Percentiles rank a stretch among this genome's conserved stretches.
Conservation (phyloP, 2,888 invertebrate species). For the Ditula angustiorana region DNA sequence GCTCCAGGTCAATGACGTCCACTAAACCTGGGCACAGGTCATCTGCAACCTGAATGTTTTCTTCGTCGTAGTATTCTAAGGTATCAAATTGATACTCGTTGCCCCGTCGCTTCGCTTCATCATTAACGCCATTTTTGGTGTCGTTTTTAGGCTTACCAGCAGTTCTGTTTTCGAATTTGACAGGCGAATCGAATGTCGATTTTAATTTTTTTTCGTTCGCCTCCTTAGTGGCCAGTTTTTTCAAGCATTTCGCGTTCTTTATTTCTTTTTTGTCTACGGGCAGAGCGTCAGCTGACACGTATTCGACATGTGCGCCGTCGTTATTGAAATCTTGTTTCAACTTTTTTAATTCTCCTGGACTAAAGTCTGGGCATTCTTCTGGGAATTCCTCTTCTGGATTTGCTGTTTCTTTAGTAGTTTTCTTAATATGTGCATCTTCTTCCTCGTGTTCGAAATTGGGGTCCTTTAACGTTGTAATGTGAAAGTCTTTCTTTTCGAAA, state of each 20-base stretch:
- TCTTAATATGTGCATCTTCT: not conserved
- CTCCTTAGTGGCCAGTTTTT: conserved; percentile 15
- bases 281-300: conserved; percentile 59
- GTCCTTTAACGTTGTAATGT: not conserved
- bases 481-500: not conserved
- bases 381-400: conserved; percentile 39
- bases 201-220: conserved; percentile 36
- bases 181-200: conserved; percentile 36
- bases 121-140: not conserved
- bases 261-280: conserved; percentile 52
- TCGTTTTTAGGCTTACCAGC: conserved; percentile 35
- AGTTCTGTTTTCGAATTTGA: not conserved
- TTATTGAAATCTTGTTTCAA: conserved; percentile 58
- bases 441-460: not conserved
- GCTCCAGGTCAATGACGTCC: conserved; percentile 58
- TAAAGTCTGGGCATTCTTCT: conserved; percentile 55
- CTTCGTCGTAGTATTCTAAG: conserved; percentile 71
- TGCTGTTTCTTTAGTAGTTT: not conserved
- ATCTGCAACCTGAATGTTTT: no score
- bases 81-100: conserved; percentile 72
- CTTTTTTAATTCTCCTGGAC: conserved; percentile 53
- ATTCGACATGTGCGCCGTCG: conserved; percentile 61
- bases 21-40: conserved; percentile 58
- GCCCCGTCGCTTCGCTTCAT: conserved; percentile 49
- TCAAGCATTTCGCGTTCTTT: conserved; percentile 48